Evolutionary conservation across 1,140 invertebrate genomes (phyloP), one percentile per base, ranked within the genome.

Genomic region (Anastrepha obliqua): DNA sequence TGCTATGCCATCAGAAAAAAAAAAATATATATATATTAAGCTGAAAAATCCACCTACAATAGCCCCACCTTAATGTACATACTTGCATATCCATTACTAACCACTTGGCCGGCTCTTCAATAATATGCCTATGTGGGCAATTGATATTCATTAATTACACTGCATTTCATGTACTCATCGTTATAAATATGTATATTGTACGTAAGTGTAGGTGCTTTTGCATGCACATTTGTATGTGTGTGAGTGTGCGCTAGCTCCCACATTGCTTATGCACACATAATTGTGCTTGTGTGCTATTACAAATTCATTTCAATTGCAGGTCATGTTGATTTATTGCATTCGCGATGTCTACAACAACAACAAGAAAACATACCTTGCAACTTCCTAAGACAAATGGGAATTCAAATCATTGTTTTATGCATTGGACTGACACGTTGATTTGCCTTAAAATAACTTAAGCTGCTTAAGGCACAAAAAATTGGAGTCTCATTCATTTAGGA

Each of bases 311-410:
- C 74, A 81, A 58, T 81, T 55, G 2, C 74, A 81, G 74, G 20
- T 81, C 47, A 81, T 20, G 74, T 55, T 58, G 44, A 81, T 81
- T 81, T 81, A 81, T 81, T 81, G 74, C 74, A 20, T 29, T 55
- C n/a, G 44, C n/a, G 47, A n/a, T 55, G n/a, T 47, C 6, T 7
- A 17, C 15, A 13, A 42, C 47, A 81, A 81, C 5, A 81, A 81
- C 74, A 81, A 55, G 20, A 29, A 29, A n/a, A 13, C 15, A 13
- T 62, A 62, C 15, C 9, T 17, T 13, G 60, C 5, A 62, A 17
- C 9, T 17, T 62, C 4, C 60, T n/a, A 62, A 62, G 9, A 4
- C 60, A 17, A 62, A 9, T 62, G 60, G 9, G 15, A n/a, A n/a
- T 62, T 17, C 60, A 17, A 4, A 13, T 4, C 60, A 62, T 62